Evolutionary conservation across 2,113 vertebrate genomes (phyloP), one percentile per base, ranked within the genome.

Genomic region (Odocoileus virginianus): DNA sequence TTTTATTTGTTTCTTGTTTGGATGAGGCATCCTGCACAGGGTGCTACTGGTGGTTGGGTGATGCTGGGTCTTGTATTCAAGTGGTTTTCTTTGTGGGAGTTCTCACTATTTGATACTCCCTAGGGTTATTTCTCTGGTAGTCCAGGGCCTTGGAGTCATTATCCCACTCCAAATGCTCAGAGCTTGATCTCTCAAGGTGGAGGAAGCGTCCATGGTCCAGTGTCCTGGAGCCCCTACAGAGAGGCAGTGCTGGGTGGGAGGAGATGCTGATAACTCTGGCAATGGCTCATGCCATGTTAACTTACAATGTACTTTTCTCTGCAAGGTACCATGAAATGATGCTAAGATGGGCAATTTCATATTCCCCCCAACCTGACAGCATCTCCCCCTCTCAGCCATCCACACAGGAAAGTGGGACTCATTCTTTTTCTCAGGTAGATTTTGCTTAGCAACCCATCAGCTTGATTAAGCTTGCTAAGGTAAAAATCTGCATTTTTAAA

Each of bases 221-320:
- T 10, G 21, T 71, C n/a, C 67, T 23, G 10, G n/a, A 71, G 67
- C n/a, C n/a, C 21, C n/a, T 13, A 40, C 0, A 0, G 5, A 2
- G 19, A 71, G n/a, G n/a, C 67, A 71, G 2, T 71, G n/a, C n/a
- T 40, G 5, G n/a, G 67, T 23, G 2, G 67, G 23, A 71, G 19
- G 67, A 40, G 19, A 40, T 1, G 0, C n/a, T 40, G n/a, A 21
- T 71, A 23, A 10, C 10, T 23, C n/a, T 40, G 36, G 67, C 19
- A 40, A 23, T 19, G 21, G 67, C n/a, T 71, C 19, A 40, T 71
- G 19, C 19, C n/a, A 71, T 40, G 67, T 40, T 71, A 40, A 71
- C 10, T 71, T 23, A 23, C n/a, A 71, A 6, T 36, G 19, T 40
- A 40, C n/a, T 71, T 71, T 19, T 40, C 67, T 40, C 10, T 23